Evolutionary conservation across 1,140 invertebrate genomes (phyloP), one percentile per base, ranked within the genome.

Genomic region (Caenorhabditis tropicalis): DNA sequence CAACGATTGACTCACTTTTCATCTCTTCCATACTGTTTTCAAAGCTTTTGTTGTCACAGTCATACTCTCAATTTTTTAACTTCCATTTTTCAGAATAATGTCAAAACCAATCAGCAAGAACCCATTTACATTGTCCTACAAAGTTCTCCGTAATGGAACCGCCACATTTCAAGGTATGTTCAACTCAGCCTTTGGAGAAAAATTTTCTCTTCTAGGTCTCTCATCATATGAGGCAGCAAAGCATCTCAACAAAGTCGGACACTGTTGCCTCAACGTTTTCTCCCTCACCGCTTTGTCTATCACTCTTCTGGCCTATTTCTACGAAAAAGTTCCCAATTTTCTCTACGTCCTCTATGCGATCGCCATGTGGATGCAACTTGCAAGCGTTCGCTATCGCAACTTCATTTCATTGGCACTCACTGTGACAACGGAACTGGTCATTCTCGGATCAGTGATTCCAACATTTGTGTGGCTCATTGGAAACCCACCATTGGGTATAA

Each of bases 351-450:
- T 74, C 36, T 74, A 74, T 24, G 36, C 65, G 2, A 7, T 24
- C 15, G 65, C 65, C 15, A 74, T 74, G 36, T 74, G 65, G 65
- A 74, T 74, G 36, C 65, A 74, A n/a, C 65, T 74, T 16, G 65
- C 65, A 5, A 43, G 36, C 4, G 21, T 74, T 10, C 65, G 65
- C n/a, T 74, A 43, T 46, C 33, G 65, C n/a, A 31, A 43, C 21
- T 7, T 74, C n/a, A 46, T 74, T 31, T 29, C 65, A 31, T 24
- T 74, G 36, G n/a, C 43, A 9, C 65, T 74, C 36, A 74, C 36
- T 15, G 65, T 74, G 10, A n/a, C n/a, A n/a, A 43, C 33, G 6
- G 65, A 74, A 46, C 36, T 74, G 19, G 21, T 24, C n/a, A 43
- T 24, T 9, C 10, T 24, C 29, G 21, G 19, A 74, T 74, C 21